phyloP scores from a whole-genome alignment of 2,113 vertebrate species.

The Oostethus manadensis region DNA sequence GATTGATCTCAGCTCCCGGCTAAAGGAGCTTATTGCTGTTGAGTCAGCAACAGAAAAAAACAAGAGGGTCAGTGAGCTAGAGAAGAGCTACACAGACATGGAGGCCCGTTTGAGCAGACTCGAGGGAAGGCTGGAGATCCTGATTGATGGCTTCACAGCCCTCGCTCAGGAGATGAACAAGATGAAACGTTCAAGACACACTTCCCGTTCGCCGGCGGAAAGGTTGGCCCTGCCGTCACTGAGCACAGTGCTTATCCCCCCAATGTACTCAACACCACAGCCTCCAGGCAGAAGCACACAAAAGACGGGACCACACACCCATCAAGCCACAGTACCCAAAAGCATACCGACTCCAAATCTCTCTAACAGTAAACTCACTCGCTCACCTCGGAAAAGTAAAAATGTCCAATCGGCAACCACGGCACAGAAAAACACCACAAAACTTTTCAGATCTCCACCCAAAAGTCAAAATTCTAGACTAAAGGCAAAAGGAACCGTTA shows the following conservation, averaged over 20 bases:
- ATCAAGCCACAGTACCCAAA: constrained; percentile 36
- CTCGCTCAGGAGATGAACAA: constrained; percentile 69
- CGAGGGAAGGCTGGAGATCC: constrained; percentile 65
- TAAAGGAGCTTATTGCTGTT: constrained; percentile 43
- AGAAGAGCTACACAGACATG: constrained; percentile 57
- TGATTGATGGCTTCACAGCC: constrained; percentile 70
- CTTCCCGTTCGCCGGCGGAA: constrained; percentile 34
- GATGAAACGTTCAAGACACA: constrained; percentile 53
- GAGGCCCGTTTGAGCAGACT: constrained; percentile 55
- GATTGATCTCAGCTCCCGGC: constrained; percentile 42
- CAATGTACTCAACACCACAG: constrained; percentile 18
- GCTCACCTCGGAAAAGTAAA: background rate
- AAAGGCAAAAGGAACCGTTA: constrained; percentile 26
- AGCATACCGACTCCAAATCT: constrained; percentile 43
- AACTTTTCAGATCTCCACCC: constrained; percentile 20
- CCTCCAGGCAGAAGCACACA: constrained; percentile 8
- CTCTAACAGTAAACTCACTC: constrained; percentile 9
- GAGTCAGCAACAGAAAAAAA: constrained; percentile 36
- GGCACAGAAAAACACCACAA: constrained; percentile 12
- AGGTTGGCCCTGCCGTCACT: constrained; percentile 18
- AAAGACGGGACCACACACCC: constrained; percentile 22
- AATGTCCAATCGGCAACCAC: constrained; percentile 19
- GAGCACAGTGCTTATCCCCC: constrained; percentile 12
- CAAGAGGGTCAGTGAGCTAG: constrained; percentile 41
- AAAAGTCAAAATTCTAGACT: constrained; percentile 21